These are phyloP conservation scores for Alces alces DNA, from an alignment of 2,113 vertebrate species.

Conservation along the genomic window DNA sequence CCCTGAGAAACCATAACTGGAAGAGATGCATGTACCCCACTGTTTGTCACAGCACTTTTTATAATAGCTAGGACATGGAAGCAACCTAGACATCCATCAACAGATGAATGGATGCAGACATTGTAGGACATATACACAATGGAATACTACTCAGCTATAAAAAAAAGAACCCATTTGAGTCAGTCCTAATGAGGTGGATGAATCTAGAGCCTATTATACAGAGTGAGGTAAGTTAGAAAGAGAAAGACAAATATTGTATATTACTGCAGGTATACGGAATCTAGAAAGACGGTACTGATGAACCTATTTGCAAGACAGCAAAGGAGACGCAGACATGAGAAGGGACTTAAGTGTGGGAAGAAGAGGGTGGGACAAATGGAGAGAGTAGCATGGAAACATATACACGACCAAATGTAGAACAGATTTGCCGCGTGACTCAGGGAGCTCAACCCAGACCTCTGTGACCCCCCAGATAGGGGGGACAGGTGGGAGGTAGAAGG, in stretches of 20 bases:
- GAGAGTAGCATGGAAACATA: not conserved
- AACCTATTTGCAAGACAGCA: not conserved
- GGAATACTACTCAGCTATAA: not conserved
- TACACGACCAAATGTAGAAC: fast-evolving
- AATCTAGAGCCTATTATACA: not conserved
- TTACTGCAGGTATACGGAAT: not conserved
- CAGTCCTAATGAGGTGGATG: not conserved
- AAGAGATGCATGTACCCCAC: not conserved
- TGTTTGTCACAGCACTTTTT: not conserved
- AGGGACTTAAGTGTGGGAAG: not conserved
- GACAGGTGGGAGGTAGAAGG: not conserved
- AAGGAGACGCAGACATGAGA: not conserved
- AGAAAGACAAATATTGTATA: not conserved
- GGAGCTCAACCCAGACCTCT: not conserved
- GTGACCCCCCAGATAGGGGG: not conserved
- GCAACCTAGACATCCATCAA: not conserved
- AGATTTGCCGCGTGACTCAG: not conserved
- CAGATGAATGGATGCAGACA: not conserved
- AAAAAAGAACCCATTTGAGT: not conserved
- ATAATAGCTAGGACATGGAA: not conserved
- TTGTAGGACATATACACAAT: not conserved
- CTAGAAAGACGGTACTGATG: not conserved
- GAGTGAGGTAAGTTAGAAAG: not conserved
- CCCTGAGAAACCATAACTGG: not conserved
- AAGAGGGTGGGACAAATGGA: not conserved